A percentile compares a stretch with the other conserved stretches of the same genome.
Evolutionary conservation across 2,113 vertebrate species (phyloP).

Genomic region (Rhynchomys soricoides): DNA sequence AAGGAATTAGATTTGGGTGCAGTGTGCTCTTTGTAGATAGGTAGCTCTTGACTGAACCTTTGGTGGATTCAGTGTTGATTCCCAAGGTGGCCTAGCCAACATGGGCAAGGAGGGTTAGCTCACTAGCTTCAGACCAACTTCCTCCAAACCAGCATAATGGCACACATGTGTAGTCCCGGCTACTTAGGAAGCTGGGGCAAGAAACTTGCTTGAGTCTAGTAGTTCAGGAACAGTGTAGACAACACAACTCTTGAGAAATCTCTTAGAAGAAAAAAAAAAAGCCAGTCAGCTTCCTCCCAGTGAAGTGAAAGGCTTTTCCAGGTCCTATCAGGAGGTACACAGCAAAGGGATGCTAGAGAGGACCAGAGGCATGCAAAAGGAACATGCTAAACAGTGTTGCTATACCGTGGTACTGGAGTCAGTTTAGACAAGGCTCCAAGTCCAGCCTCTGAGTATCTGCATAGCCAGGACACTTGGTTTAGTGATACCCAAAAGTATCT

Average conservation of each 20-base stretch:
- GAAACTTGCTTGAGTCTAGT: neutral
- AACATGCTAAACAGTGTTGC: rapidly evolving
- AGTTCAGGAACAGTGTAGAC: neutral
- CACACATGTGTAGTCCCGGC: neutral
- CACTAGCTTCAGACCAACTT: neutral
- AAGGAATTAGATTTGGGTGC: neutral
- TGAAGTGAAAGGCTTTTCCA: neutral
- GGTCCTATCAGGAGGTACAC: neutral
- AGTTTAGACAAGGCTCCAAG: neutral
- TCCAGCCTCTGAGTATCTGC: no score
- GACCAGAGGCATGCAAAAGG: no score
- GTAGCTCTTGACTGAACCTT: neutral
- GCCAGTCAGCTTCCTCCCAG: neutral
- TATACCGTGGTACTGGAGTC: neutral
- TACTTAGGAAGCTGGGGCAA: neutral
- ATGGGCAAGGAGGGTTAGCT: neutral
- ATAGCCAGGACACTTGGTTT: neutral
- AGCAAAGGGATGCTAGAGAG: neutral
- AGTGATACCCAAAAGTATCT: neutral
- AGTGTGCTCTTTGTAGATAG: neutral
- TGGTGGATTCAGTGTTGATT: neutral
- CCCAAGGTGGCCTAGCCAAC: neutral
- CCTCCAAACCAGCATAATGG: neutral
- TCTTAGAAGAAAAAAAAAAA: neutral
- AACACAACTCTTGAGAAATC: neutral